Percentiles rank a stretch among this genome's conserved stretches.
Evolutionary conservation across 2,888 invertebrate species (phyloP).

Genomic region (Mythimna loreyi): DNA sequence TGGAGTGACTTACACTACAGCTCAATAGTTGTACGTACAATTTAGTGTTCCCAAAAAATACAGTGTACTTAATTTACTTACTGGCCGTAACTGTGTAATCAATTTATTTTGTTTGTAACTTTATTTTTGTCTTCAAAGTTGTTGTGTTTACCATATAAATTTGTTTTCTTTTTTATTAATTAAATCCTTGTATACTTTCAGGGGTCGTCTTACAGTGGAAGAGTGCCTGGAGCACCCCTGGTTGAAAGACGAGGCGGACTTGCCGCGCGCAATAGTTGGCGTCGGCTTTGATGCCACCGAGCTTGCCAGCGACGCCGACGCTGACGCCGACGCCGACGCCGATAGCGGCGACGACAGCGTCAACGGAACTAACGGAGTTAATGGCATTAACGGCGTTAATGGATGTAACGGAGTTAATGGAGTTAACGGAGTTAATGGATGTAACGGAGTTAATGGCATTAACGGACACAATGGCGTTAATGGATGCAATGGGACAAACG

Average conservation of each 20-base stretch:
- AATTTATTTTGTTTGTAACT: too few species aligned
- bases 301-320: constrained; percentile 77
- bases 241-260: constrained; percentile 93
- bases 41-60: too few species aligned
- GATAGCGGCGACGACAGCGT: constrained; percentile 62
- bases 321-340: constrained; percentile 67
- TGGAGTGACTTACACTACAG: too few species aligned
- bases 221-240: constrained; percentile 98
- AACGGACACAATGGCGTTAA: constrained; percentile 72
- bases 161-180: background rate
- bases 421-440: constrained; percentile 64
- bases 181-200: constrained; percentile 82
- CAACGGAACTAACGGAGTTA: constrained; percentile 24
- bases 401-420: constrained; percentile 23
- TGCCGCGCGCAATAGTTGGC: constrained; percentile 88
- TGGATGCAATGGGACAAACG: constrained; percentile 75
- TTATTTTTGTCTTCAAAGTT: too few species aligned
- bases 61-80: too few species aligned
- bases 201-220: constrained; percentile 96
- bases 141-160: too few species aligned
- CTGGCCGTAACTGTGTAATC: too few species aligned
- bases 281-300: constrained; percentile 79
- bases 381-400: constrained; percentile 14
- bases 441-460: constrained; percentile 70
- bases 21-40: too few species aligned